Evolutionary conservation across 2,113 vertebrate species (phyloP), one percentile per base, ranked within the genome.

Genomic region (Brevimyrus niger): DNA sequence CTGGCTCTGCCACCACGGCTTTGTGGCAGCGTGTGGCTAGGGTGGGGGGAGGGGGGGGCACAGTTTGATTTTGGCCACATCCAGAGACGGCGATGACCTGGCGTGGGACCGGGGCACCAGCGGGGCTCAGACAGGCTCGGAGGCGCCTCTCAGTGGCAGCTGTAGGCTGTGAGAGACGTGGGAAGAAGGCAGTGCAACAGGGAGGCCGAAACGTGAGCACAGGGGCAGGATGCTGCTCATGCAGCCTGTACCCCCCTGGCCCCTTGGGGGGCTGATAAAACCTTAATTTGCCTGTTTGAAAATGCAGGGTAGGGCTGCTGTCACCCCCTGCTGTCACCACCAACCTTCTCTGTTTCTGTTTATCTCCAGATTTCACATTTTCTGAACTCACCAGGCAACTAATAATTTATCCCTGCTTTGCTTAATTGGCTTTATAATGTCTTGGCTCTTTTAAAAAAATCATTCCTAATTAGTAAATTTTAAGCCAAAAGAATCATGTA

Each of bases 281-380:
- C 46, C 65, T 88, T 88, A 4, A 88, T 53, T 88, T 69, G 42
- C 46, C 46, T 19, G 46, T 80, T 80, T 88, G 50, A 73, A 80
- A 53, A 88, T 42, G 44, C 69, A 35, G n/a, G 46, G 46, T 10
- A 53, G 31, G 9, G 55, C 19, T 23, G 19, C 55, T 58, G 6
- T 53, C 50, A 50, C 47, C 47, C 47, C 47, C 48, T 13, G 8
- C 50, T 51, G n/a, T 73, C 15, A 51, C 38, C 35, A 4, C 3
- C 19, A 11, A 73, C 21, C 3, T 89, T 82, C 23, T 89, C 38
- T 31, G 0, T n/a, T 46, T 35, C 10, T 80, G 48, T 50, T 82
- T 23, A 51, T 38, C 88, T 89, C 80, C 6, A 51, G 47, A 23
- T 89, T 83, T 53, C 88, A 80, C 46, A 55, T 82, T 48, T 42